Percentiles rank a stretch among this genome's conserved stretches.
These are phyloP conservation scores for Burhinus bistriatus DNA, from an alignment of 2,113 vertebrate species.

Conservation along the genomic window DNA sequence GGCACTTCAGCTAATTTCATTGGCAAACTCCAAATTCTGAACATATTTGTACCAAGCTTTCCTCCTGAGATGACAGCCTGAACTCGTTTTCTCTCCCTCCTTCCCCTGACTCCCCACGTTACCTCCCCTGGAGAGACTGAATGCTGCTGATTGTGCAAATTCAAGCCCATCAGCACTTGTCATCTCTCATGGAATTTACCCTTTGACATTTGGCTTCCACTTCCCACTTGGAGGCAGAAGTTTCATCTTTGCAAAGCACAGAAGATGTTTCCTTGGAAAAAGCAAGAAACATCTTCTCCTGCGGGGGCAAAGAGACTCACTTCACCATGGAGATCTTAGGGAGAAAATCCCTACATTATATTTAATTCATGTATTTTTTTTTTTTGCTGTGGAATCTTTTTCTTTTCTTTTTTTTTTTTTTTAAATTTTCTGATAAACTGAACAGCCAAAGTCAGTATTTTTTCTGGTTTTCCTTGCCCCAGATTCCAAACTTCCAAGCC, in stretches of 20 bases:
- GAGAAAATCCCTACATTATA: background rate
- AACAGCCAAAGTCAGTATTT: background rate
- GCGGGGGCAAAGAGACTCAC: background rate
- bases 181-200: constrained; percentile 49
- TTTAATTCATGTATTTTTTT: background rate
- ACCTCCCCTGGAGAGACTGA: constrained; percentile 27
- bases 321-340: background rate
- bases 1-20: constrained; percentile 48
- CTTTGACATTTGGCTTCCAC: constrained; percentile 24
- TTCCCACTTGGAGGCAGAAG: constrained; percentile 17
- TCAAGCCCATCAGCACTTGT: constrained; percentile 46
- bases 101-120: background rate
- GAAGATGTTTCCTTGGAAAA: constrained; percentile 8
- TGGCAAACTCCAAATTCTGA: constrained; percentile 12
- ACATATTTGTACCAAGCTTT: constrained; percentile 48
- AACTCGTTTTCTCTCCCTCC: background rate
- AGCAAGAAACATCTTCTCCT: background rate
- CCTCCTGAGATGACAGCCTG: constrained; percentile 3
- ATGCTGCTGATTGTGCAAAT: constrained; percentile 39
- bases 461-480: background rate
- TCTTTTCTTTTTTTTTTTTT: no score
- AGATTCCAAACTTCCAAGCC: background rate
- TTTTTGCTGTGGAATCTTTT: background rate
- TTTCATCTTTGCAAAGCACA: constrained; percentile 15
- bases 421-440: background rate